Conservation (phyloP, 2,113 vertebrate species). For the Syngnathoides biaculeatus region DNA sequence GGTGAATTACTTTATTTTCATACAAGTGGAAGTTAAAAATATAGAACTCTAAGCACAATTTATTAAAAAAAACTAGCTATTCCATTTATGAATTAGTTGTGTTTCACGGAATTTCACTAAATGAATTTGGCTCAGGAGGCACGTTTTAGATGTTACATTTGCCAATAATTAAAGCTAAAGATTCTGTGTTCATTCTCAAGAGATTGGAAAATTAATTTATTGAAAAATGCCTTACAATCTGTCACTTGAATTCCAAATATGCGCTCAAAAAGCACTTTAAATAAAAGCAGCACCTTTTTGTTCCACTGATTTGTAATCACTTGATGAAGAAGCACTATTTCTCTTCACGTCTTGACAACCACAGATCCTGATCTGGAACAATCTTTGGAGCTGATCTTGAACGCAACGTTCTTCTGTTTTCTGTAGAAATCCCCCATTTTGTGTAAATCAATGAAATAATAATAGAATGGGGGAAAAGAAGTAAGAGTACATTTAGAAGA, state of each 20-base stretch:
- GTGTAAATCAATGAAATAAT: not conserved
- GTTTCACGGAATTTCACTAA: not conserved
- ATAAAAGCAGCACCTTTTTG: constrained; percentile 61
- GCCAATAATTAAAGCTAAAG: constrained; percentile 8
- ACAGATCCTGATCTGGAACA: constrained; percentile 19
- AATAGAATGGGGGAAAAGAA: not conserved
- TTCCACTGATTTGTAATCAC: constrained; percentile 46
- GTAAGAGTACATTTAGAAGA: not conserved
- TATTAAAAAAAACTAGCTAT: not conserved
- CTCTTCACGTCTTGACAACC: constrained; percentile 59
- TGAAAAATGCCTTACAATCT: constrained; percentile 5
- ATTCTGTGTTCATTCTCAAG: constrained; percentile 9
- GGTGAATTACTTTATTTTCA: not conserved
- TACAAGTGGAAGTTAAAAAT: constrained; percentile 2
- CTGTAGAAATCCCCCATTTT: not conserved
- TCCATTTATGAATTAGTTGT: not conserved
- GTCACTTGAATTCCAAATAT: constrained; percentile 34
- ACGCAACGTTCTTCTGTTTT: not conserved
- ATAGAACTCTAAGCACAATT: constrained; percentile 56
- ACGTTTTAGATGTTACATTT: constrained; percentile 5
- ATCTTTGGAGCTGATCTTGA: constrained; percentile 18
- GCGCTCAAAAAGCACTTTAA: constrained; percentile 54
- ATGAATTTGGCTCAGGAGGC: constrained; percentile 1
- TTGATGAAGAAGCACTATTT: constrained; percentile 29
- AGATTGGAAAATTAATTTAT: constrained; percentile 8